Base-by-base conservation (phyloP, 2,888 invertebrate species). In the Parthenolecanium corni region DNA sequence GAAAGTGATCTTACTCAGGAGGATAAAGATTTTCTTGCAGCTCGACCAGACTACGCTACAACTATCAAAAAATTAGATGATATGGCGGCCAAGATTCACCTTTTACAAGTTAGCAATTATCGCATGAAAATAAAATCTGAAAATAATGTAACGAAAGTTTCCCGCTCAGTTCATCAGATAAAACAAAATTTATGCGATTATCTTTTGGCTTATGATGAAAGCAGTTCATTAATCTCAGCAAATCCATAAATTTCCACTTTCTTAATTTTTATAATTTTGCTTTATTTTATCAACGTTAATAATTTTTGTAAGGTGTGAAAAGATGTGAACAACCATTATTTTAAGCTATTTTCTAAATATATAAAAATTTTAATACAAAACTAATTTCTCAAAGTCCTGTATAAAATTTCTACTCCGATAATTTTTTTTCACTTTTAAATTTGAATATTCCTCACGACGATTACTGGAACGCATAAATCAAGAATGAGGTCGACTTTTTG, bases 401-500 rank as follows among this genome's bases (percentile, higher is more conserved):
- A 23, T 49, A 23, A 49, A 49, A 23, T 21, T 49, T 70, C 81
- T 76, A 72, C 82, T 76, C 18, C 79, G 77, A 58, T 80, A 79
- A 23, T 79, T 74, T 74, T 86, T 87, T 67, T 80, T 81, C 70
- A 87, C 87, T 71, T 83, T 82, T 53, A 82, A 78, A 49, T 84
- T 82, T 68, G 89, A 78, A 74, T 89, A 94, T 71, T 91, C 90
- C 68, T 87, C 84, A 52, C 89, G 78, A 66, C 85, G 84, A 3
- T 82, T 80, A 72, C 89, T 90, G 57, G 86, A 84, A 67, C 86
- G 79, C n/a, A n/a, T 69, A 92, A 77, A 71, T 91, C 88, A 65
- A 94, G 74, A 66, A 93, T 92, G 65, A 88, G 83, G 74, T 87
- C 89, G 12, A 94, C 80, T 76, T 93, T 92, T 67, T 85, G 83